Evolutionary conservation across 2,888 invertebrate genomes (phyloP).

Genomic region (Eupeodes latifasciatus): DNA sequence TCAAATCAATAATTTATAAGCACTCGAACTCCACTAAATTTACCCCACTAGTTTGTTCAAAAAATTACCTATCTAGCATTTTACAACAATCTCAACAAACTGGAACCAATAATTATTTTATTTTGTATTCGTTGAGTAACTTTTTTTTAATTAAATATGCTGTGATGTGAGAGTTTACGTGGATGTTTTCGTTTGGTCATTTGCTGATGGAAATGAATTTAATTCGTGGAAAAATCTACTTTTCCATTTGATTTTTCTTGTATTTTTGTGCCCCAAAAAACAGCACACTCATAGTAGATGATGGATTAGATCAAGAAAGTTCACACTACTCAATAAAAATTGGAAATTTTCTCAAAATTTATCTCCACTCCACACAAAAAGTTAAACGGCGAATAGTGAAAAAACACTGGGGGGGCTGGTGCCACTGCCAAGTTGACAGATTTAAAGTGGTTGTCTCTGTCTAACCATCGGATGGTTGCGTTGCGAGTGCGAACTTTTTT

Average conservation of each 20-base stretch:
- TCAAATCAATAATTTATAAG: conserved; percentile 8
- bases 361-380: conserved; percentile 4
- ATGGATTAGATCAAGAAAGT: neutral
- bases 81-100: conserved; percentile 36
- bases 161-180: conserved; percentile 65
- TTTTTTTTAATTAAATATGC: conserved; percentile 23
- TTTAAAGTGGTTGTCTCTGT: conserved; percentile 47
- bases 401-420: conserved; percentile 26
- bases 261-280: conserved; percentile 15
- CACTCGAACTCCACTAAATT: conserved; percentile 38
- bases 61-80: conserved; percentile 55
- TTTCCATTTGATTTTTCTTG: neutral
- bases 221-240: conserved; percentile 18
- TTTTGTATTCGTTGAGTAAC: conserved; percentile 11
- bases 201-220: conserved; percentile 5
- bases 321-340: neutral
- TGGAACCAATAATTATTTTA: conserved; percentile 16
- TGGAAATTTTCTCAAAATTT: conserved; percentile 21
- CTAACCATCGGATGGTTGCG: neutral
- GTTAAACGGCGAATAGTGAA: conserved; percentile 40
- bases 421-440: conserved; percentile 63
- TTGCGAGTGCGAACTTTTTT: conserved; percentile 29
- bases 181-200: conserved; percentile 68
- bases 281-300: conserved; percentile 16
- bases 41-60: conserved; percentile 33